Evolutionary conservation across 2,113 vertebrate species (phyloP).

Genomic region (Cebus imitator): DNA sequence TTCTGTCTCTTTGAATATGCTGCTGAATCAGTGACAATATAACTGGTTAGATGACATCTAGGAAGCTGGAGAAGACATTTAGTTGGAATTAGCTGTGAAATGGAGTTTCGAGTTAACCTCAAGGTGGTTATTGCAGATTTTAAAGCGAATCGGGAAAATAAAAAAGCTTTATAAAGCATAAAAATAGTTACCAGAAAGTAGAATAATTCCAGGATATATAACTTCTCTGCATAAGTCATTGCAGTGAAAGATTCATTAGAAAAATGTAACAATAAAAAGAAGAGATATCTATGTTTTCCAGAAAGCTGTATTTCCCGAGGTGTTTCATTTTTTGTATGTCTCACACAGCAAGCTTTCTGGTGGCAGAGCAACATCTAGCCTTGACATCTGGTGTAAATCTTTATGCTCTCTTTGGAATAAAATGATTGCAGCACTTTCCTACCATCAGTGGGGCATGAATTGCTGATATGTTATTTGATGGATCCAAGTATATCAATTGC

Average conservation of each 20-base stretch:
- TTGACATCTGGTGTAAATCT: background rate
- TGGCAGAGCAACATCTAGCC: background rate
- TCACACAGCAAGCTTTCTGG: background rate
- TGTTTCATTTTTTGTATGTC: background rate
- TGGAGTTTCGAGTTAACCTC: background rate
- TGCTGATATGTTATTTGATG: background rate
- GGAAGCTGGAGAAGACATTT: conserved; percentile 16
- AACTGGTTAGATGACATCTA: background rate
- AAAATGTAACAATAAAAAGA: background rate
- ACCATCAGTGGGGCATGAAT: background rate
- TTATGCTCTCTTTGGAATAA: background rate
- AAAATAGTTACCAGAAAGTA: background rate
- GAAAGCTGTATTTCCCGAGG: background rate
- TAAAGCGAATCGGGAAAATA: background rate
- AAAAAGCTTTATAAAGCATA: background rate
- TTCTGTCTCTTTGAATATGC: background rate
- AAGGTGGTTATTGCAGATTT: background rate
- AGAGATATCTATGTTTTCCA: conserved; percentile 28
- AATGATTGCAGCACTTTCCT: background rate
- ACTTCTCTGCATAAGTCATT: conserved; percentile 13
- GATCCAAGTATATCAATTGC: background rate
- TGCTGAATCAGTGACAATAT: background rate
- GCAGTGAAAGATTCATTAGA: background rate
- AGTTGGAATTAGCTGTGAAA: background rate
- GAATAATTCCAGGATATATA: conserved; percentile 5